Percentiles rank a stretch among this genome's conserved stretches.
Conservation (phyloP, 2,113 vertebrate species). For the Alosa alosa region DNA sequence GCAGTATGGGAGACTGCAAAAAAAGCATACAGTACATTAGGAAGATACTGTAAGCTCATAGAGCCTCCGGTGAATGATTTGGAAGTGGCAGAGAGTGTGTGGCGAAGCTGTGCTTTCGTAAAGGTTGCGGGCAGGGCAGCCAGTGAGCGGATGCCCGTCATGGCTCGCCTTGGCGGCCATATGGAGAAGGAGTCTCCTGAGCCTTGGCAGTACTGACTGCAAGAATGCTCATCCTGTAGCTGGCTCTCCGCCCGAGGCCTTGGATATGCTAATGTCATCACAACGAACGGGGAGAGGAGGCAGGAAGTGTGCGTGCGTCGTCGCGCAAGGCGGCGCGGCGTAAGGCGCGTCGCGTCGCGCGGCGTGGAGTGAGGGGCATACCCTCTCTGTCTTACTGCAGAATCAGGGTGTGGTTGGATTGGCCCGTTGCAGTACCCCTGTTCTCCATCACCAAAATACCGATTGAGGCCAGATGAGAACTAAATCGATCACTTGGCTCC, state of each 20-base stretch:
- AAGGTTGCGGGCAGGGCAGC: background rate
- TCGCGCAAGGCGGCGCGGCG: too few species aligned
- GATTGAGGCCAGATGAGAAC: background rate
- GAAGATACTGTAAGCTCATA: background rate
- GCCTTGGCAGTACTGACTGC: background rate
- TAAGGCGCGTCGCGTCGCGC: too few species aligned
- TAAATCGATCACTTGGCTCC: background rate
- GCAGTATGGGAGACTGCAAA: background rate
- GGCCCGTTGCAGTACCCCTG: background rate
- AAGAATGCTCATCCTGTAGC: background rate
- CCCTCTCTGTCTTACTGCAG: background rate
- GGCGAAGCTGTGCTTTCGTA: background rate
- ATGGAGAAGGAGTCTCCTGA: constrained; percentile 7
- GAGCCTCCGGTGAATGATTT: background rate
- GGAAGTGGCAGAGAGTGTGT: background rate
- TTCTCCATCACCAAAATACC: background rate
- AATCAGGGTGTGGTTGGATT: background rate
- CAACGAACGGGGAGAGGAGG: background rate
- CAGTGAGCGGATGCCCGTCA: background rate
- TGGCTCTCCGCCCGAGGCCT: background rate
- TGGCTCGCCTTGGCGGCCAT: background rate
- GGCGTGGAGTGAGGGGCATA: too few species aligned
- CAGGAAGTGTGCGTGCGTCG: background rate
- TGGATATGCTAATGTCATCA: constrained; percentile 5
- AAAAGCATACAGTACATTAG: background rate